Percentiles rank a stretch among this genome's conserved stretches.
Evolutionary conservation across 2,797 vertebrate species (phyloP).

Genomic region (Crax fasciolata): DNA sequence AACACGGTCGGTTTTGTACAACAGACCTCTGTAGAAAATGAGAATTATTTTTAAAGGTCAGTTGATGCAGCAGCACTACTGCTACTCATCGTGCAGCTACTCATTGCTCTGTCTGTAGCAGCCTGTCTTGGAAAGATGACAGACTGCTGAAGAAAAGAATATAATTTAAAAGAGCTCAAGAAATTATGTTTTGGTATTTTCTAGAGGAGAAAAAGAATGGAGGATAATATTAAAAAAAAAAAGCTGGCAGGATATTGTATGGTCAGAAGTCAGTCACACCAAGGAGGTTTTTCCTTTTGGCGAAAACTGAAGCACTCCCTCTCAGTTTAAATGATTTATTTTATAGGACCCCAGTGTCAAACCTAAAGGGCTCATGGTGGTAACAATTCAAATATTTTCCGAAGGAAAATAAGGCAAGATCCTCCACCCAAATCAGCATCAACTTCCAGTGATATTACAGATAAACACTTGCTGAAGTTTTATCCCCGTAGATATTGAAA

Average conservation of each 20-base stretch:
- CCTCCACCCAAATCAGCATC: background rate
- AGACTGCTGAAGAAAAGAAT: background rate
- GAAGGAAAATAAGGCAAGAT: background rate
- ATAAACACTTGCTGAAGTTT: background rate
- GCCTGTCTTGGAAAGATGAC: background rate
- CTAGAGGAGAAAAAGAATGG: background rate
- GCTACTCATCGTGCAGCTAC: background rate
- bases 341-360: background rate
- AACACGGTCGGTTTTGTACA: background rate
- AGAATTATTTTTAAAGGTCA: slow-evolving; percentile 59
- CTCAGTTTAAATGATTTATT: background rate
- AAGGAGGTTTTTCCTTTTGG: background rate
- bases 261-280: background rate
- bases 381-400: background rate
- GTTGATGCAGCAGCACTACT: background rate
- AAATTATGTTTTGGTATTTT: background rate
- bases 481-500: background rate
- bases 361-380: background rate
- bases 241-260: background rate
- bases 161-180: background rate
- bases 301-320: background rate
- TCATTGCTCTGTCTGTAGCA: rapidly evolving
- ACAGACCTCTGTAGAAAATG: background rate
- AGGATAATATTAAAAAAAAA: background rate
- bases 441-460: background rate